Percentiles rank a stretch among this genome's conserved stretches.
Evolutionary conservation across 2,113 vertebrate species (phyloP).

Genomic region (Porphyrio hochstetteri): DNA sequence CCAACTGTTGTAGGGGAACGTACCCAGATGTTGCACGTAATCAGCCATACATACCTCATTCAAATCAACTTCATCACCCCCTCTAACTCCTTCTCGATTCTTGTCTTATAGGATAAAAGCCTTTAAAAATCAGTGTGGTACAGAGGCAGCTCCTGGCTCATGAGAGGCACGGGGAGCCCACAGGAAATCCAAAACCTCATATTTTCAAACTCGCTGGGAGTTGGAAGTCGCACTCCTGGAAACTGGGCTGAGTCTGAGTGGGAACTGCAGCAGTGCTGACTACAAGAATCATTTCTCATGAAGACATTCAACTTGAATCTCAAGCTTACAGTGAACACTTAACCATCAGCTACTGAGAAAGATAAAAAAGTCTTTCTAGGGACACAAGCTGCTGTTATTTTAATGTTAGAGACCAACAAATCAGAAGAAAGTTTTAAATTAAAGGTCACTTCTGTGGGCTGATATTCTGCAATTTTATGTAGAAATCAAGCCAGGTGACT

Average conservation of each 20-base stretch:
- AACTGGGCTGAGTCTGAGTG: not conserved
- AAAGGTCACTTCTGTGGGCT: not conserved
- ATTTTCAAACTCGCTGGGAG: not conserved
- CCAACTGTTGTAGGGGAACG: not conserved
- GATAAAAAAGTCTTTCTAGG: not conserved
- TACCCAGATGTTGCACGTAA: not conserved
- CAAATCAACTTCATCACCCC: not conserved
- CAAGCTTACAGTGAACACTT: not conserved
- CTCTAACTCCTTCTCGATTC: not conserved
- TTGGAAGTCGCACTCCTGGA: not conserved
- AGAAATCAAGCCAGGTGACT: constrained; percentile 29
- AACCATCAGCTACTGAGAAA: not conserved
- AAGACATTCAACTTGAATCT: not conserved
- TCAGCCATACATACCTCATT: not conserved
- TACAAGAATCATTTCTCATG: not conserved
- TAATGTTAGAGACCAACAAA: not conserved
- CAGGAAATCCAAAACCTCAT: not conserved
- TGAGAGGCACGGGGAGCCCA: not conserved
- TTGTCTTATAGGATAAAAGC: not conserved
- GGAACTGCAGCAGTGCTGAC: not conserved
- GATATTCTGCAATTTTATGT: not conserved
- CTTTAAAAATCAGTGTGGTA: not conserved
- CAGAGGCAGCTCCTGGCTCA: not conserved
- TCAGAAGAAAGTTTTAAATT: constrained; percentile 15
- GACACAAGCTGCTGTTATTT: not conserved